Evolutionary conservation across 2,113 vertebrate genomes (phyloP).

Genomic region (Bagarius yarrelli): DNA sequence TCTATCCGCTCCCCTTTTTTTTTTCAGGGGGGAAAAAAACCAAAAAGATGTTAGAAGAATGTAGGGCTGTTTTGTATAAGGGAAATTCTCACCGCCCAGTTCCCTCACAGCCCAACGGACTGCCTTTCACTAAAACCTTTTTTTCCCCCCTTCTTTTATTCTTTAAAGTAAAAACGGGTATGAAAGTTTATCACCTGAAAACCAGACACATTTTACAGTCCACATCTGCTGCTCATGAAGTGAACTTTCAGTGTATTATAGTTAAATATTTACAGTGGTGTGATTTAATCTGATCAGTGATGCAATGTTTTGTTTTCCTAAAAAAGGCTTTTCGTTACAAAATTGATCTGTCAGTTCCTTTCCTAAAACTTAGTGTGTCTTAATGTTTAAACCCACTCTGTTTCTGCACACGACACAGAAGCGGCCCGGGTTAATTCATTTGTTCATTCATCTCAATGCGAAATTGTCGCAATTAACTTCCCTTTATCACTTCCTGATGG

Average conservation of each 20-base stretch:
- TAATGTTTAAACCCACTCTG: neutral
- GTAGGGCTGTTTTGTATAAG: constrained; percentile 63
- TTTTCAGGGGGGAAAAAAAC: constrained; percentile 26
- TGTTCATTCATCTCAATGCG: neutral
- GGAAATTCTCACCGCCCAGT: constrained; percentile 63
- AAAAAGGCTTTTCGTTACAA: neutral
- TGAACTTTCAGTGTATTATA: neutral
- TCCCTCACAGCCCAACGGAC: constrained; percentile 57
- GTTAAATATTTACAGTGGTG: too few species aligned
- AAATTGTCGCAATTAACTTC: constrained; percentile 11
- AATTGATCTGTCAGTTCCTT: neutral
- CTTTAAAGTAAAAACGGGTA: constrained; percentile 54
- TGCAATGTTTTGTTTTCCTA: neutral
- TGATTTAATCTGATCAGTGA: too few species aligned
- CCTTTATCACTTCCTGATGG: constrained; percentile 24
- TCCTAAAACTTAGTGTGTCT: too few species aligned
- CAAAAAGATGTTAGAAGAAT: constrained; percentile 56
- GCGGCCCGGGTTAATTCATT: neutral
- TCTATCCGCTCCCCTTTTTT: constrained; percentile 20
- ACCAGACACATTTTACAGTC: constrained; percentile 5
- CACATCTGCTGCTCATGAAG: neutral
- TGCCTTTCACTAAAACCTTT: constrained; percentile 58
- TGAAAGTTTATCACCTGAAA: constrained; percentile 26
- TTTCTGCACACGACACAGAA: neutral
- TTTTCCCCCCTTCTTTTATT: constrained; percentile 49